Base-by-base conservation (phyloP, 2,888 invertebrate genomes). In the Acleris emargana region DNA sequence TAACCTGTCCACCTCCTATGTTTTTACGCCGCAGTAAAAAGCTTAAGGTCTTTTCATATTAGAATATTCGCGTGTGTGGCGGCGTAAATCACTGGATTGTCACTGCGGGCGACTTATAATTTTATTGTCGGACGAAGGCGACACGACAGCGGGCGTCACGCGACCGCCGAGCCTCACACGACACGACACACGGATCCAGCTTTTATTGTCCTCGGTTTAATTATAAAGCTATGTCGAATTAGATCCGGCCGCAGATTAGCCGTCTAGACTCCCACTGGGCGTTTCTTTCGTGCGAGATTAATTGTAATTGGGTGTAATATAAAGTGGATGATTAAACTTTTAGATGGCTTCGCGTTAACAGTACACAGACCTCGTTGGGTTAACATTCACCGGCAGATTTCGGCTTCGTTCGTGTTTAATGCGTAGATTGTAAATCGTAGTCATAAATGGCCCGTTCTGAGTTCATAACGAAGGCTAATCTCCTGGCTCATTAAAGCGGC, bases 21-120 rank as follows among this genome's bases (percentile, higher is more conserved):
- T 85, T 85, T 87, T 86, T 78, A 82, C 78, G 78, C 75, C 80
- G 80, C 80, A 76, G 82, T 84, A 85, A 87, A 84, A 84, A 79
- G 79, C 82, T 82, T 82, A 81, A 84, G 84, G 82, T 83, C 85
- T 82, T 86, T 87, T 82, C 83, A 86, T 87, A 86, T 86, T 85
- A 85, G 87, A 89, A 88, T 87, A 90, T 89, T 91, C 86, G 91
- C 90, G 91, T 91, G 91, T 91, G 85, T 87, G 87, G 79, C 81
- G 79, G 77, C 86, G 91, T 92, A 92, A 92, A 92, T 92, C 91
- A 92, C 87, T 86, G 89, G 89, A 92, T 92, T 92, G 91, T 92
- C 91, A 92, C 91, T 92, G 89, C 83, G 87, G 88, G 76, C 82
- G 88, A 91, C 87, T 92, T 92, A 92, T 91, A 92, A 91, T 92